Conservation (phyloP, 2,888 invertebrate genomes). For the Cerastoderma edule region DNA sequence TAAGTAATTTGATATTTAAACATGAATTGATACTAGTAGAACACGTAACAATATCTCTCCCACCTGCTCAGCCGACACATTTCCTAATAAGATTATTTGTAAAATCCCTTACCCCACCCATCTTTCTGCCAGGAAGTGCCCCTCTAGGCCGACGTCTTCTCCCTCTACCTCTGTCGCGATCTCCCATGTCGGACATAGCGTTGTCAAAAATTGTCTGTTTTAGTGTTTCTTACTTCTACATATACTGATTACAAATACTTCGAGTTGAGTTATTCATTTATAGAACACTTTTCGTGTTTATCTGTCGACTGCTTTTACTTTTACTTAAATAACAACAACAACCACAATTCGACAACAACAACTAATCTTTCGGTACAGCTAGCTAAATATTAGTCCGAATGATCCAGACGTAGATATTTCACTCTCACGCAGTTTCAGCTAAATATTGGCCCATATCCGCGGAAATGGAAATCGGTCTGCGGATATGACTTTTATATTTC, state of each 20-base stretch:
- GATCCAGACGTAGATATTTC: too few relatives aligned
- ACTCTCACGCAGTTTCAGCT: too few relatives aligned
- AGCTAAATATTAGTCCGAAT: neutral
- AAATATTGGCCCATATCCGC: neutral
- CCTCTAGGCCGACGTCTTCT: constrained; percentile 46
- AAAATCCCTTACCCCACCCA: constrained; percentile 13
- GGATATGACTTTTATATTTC: neutral
- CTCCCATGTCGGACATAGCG: constrained; percentile 46
- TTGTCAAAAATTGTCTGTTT: neutral
- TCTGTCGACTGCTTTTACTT: constrained; percentile 1
- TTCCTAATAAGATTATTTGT: neutral
- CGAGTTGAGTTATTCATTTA: neutral
- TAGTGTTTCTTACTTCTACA: neutral
- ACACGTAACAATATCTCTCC: neutral
- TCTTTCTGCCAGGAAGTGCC: constrained; percentile 39
- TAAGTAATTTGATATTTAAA: too few relatives aligned
- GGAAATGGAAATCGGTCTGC: neutral
- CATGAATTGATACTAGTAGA: neutral
- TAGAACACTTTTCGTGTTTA: neutral
- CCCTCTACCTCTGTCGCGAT: constrained; percentile 43
- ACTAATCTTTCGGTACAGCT: neutral
- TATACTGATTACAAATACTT: neutral
- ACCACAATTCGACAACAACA: neutral
- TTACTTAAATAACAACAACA: constrained; percentile 8
- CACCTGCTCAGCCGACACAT: neutral